Evolutionary conservation across 1,140 invertebrate species (phyloP), one percentile per base, ranked within the genome.

Genomic region (Meloidogyne chitwoodi): DNA sequence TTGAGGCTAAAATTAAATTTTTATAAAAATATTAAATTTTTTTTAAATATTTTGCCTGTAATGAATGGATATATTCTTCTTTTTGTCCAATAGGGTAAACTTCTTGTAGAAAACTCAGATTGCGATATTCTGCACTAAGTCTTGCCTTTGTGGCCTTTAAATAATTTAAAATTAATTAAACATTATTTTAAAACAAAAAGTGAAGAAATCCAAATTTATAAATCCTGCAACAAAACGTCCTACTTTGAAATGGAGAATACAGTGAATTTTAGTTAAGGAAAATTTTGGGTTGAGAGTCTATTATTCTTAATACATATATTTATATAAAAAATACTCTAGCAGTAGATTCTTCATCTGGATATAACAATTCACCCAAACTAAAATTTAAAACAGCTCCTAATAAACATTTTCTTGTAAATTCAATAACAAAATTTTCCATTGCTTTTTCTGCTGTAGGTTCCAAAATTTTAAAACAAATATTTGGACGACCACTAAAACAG

Each of bases 321-420:
- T n/a, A n/a, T n/a, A n/a, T n/a, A n/a, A n/a, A n/a, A 48, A 16
- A n/a, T n/a, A 56, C 48, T n/a, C 70, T 61, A 4, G 41, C 70
- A 56, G n/a, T 61, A 24, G 70, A 27, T 31, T 64, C 70, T 41
- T 19, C 64, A 38, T 73, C 70, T 22, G 70, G 70, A 31, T 73
- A 73, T 14, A 73, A 64, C 29, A 73, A 62, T 61, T 73, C 70
- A 11, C 70, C 70, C 29, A 73, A 63, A 64, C 70, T 73, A 34
- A 73, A 73, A 64, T 64, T 73, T 6, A 73, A 64, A 61, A 73
- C 70, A 14, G 70, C 56, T 24, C 56, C 61, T 24, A 73, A 31
- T 34, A 73, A 63, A 31, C 70, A 73, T 38, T 29, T 63, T 16
- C 56, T 56, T 56, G n/a, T n/a, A 56, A 56, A 56, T 56, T 56